phyloP scores from a whole-genome alignment of 1,140 invertebrate species.

The Helicoverpa zea region DNA sequence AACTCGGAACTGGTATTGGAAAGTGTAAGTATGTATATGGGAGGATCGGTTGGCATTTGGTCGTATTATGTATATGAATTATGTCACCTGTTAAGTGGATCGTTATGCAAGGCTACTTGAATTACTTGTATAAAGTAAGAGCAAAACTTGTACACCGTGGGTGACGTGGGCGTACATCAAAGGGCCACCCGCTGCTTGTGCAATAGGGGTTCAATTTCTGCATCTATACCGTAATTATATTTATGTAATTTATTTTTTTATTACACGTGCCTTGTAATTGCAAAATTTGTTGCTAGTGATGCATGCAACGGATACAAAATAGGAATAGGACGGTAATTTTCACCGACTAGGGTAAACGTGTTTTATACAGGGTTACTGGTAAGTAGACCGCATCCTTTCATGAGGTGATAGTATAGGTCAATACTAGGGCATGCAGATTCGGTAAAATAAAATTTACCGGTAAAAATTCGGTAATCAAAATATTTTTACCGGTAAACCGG shows the following conservation, averaged over 20 bases:
- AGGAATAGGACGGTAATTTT: too few relatives aligned
- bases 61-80: constrained; percentile 43
- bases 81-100: constrained; percentile 23
- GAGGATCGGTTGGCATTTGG: constrained; percentile 18
- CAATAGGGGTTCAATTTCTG: constrained; percentile 2
- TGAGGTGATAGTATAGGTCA: too few relatives aligned
- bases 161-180: constrained; percentile 4
- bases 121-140: constrained; percentile 34
- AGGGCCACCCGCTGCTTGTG: not conserved
- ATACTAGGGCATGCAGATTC: too few relatives aligned
- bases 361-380: too few relatives aligned
- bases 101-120: constrained; percentile 41
- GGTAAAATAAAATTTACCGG: too few relatives aligned
- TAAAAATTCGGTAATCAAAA: too few relatives aligned
- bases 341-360: too few relatives aligned
- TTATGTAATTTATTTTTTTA: not conserved
- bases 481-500: too few relatives aligned
- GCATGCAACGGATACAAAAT: too few relatives aligned
- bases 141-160: not conserved
- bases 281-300: too few relatives aligned
- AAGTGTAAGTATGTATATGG: constrained; percentile 17
- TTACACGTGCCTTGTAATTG: not conserved
- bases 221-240: not conserved
- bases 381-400: too few relatives aligned
- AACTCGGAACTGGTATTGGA: constrained; percentile 43